Evolutionary conservation across 1,140 invertebrate genomes (phyloP), one percentile per base, ranked within the genome.

Genomic region (Drosophila ercepeae): DNA sequence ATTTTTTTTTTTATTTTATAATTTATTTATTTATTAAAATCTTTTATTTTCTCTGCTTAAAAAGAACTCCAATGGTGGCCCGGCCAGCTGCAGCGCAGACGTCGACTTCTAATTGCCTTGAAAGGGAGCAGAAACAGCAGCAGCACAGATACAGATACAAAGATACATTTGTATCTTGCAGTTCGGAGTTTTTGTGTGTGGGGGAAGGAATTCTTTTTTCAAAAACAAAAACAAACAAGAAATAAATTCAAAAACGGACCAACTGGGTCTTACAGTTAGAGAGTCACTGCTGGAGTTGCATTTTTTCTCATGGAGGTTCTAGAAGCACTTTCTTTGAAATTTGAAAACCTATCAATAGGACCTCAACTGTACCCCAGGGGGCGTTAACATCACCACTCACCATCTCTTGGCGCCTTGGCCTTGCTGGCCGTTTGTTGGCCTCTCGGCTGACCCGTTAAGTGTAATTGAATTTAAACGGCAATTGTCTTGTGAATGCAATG

Each of bases 381-480:
- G 64, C 64, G 64, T 68, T 68, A 61, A 39, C 64, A 48, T 25
- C 36, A 45, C 32, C 8, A 9, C 29, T 60, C 16, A 25, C 46
- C 34, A 52, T 44, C 64, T 21, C 48, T 13, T 25, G 41, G 9
- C 21, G 11, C 32, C 64, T 67, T 67, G 61, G 64, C 64, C 64
- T 67, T 67, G 64, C 53, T 67, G 36, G 4, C 14, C 42, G 32
- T 11, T 11, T 34, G 45, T 60, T 69, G 68, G 72, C 73, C 73
- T 65, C 72, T 75, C 44, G 53, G 52, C 44, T 77, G 68, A 59
- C 50, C 72, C 65, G 71, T 79, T 79, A 69, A 84, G 61, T 65
- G 51, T 84, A 86, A 86, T 86, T 84, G 78, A 86, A 84, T 84
- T 86, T 72, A 72, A 65, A 52, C 54, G 52, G 65, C 79, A 78